Evolutionary conservation across 2,113 vertebrate genomes (phyloP).

Genomic region (Megaleporinus macrocephalus): DNA sequence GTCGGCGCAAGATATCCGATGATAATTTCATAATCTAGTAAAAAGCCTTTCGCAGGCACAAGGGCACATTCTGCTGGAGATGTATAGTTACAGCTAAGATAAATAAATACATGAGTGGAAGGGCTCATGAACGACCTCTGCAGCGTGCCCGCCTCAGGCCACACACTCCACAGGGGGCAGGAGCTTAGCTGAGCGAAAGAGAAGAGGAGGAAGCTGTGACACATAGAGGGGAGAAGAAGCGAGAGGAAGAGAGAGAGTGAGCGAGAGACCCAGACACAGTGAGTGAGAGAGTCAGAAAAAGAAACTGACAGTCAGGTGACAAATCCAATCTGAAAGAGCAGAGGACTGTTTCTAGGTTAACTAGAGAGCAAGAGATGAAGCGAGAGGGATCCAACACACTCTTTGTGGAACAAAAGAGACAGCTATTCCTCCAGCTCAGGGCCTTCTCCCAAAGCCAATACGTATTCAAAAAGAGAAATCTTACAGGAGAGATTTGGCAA

Average conservation of each 20-base stretch:
- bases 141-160: constrained; percentile 52
- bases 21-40: constrained; percentile 28
- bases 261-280: background rate
- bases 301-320: background rate
- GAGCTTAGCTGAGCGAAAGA: constrained; percentile 51
- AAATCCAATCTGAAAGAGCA: constrained; percentile 23
- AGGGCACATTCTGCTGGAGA: constrained; percentile 3
- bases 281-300: background rate
- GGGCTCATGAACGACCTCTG: constrained; percentile 62
- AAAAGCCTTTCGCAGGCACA: constrained; percentile 4
- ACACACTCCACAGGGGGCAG: constrained; percentile 53
- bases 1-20: background rate
- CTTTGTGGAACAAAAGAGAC: background rate
- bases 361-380: background rate
- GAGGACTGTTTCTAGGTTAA: constrained; percentile 28
- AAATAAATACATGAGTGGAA: constrained; percentile 54
- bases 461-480: background rate
- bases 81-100: constrained; percentile 33
- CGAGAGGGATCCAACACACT: background rate
- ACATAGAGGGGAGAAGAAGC: background rate
- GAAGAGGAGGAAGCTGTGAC: background rate
- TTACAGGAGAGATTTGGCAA: background rate
- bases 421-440: background rate
- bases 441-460: background rate
- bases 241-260: background rate